Evolutionary conservation across 2,797 vertebrate species (phyloP).

Genomic region (Coregonus suidteri): DNA sequence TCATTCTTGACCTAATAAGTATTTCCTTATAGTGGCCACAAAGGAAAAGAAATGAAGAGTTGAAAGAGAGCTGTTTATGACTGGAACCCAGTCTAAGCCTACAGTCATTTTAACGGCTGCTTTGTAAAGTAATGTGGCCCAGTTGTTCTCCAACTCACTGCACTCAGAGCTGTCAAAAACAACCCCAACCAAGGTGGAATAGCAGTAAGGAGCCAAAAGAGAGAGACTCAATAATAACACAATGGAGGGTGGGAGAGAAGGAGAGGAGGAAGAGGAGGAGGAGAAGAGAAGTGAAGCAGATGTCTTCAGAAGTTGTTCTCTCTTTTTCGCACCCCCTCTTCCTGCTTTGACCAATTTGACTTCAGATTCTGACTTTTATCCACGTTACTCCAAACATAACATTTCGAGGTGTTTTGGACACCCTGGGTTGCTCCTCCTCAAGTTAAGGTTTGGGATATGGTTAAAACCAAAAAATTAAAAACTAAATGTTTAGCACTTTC

Average conservation of each 20-base stretch:
- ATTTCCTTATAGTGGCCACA: constrained; percentile 4
- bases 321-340: not conserved
- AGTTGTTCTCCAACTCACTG: constrained; percentile 43
- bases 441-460: no score
- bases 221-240: constrained; percentile 13
- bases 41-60: constrained; percentile 22
- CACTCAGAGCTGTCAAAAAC: constrained; percentile 45
- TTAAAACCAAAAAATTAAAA: no score
- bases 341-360: not conserved
- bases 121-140: constrained; percentile 27
- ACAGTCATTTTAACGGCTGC: constrained; percentile 40
- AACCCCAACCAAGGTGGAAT: constrained; percentile 48
- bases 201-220: constrained; percentile 33
- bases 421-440: no score
- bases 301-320: constrained; percentile 51
- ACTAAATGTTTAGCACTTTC: no score
- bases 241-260: constrained; percentile 18
- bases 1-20: no score
- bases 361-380: no score
- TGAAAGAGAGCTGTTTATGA: constrained; percentile 8
- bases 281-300: constrained; percentile 42
- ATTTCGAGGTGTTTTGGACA: no score
- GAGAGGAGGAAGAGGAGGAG: constrained; percentile 23
- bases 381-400: no score
- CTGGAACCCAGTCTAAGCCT: constrained; percentile 17